A percentile compares a stretch with the other conserved stretches of the same genome.
phyloP scores from a whole-genome alignment of 2,113 vertebrate species.

The Poeciliopsis prolifica region DNA sequence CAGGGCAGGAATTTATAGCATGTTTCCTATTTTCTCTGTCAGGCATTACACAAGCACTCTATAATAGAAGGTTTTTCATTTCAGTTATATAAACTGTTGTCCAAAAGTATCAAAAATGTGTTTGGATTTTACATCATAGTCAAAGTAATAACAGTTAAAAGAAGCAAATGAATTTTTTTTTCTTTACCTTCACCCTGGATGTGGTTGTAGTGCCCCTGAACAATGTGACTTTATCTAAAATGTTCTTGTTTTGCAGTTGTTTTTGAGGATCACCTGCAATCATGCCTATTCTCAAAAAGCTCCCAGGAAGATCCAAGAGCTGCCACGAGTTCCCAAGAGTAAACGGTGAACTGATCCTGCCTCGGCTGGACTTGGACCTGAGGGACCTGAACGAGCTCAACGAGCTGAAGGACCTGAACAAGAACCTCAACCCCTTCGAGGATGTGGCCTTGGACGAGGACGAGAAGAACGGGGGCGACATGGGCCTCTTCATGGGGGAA shows the following conservation, averaged over 20 bases:
- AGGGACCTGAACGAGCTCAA: constrained; percentile 68
- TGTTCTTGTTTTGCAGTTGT: constrained; percentile 52
- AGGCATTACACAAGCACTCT: not conserved
- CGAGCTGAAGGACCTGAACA: constrained; percentile 72
- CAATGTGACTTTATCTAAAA: not conserved
- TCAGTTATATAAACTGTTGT: not conserved
- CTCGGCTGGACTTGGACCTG: constrained; percentile 73
- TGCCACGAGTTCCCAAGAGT: constrained; percentile 70
- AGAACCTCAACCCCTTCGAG: constrained; percentile 86
- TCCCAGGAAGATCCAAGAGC: constrained; percentile 78
- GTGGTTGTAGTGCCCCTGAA: not conserved
- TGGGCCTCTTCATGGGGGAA: constrained; percentile 69
- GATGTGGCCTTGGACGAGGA: constrained; percentile 73
- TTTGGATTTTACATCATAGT: not conserved
- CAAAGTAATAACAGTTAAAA: not conserved
- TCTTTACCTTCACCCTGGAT: not conserved
- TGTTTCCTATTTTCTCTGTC: not conserved
- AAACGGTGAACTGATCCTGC: constrained; percentile 79
- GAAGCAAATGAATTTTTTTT: not conserved
- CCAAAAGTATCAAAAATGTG: not conserved
- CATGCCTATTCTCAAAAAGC: constrained; percentile 88
- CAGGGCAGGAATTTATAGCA: not conserved
- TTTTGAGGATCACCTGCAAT: constrained; percentile 41
- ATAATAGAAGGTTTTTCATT: not conserved
- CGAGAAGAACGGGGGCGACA: constrained; percentile 67